phyloP scores from a whole-genome alignment of 2,797 vertebrate species.

The Xiphorhynchus erythropygius region DNA sequence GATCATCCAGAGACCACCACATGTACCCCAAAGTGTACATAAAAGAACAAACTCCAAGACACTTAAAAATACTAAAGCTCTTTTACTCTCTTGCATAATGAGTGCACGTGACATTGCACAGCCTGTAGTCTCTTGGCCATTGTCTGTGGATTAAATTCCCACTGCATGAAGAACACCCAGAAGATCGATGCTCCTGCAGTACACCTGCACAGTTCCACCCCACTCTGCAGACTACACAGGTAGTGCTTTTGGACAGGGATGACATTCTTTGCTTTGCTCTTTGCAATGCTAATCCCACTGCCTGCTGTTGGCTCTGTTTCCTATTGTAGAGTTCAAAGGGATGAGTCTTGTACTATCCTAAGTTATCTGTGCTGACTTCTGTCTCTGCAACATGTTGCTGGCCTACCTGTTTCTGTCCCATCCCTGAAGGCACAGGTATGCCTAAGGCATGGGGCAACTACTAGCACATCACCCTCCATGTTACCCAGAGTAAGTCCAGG shows the following conservation, averaged over 20 bases:
- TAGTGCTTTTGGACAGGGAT: background rate
- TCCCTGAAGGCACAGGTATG: background rate
- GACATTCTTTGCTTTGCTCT: background rate
- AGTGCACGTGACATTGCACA: fast-evolving
- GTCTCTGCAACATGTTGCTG: background rate
- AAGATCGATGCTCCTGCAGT: background rate
- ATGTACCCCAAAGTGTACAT: background rate
- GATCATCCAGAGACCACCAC: background rate
- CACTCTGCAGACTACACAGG: fast-evolving
- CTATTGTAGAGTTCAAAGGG: background rate
- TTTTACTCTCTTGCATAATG: background rate
- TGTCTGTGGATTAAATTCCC: background rate
- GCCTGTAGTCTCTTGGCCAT: background rate
- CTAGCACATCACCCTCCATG: background rate
- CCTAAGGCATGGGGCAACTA: background rate
- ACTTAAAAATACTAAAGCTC: background rate
- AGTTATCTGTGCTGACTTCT: background rate
- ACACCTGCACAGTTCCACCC: background rate
- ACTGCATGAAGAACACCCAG: background rate
- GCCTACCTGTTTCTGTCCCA: background rate
- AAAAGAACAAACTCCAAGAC: background rate
- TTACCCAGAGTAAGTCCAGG: background rate
- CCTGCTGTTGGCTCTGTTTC: background rate
- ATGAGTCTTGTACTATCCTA: background rate
- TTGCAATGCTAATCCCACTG: background rate